These are phyloP conservation scores for Heteromormyrus szaboi DNA, from an alignment of 2,797 vertebrate species.

Conservation along the genomic window DNA sequence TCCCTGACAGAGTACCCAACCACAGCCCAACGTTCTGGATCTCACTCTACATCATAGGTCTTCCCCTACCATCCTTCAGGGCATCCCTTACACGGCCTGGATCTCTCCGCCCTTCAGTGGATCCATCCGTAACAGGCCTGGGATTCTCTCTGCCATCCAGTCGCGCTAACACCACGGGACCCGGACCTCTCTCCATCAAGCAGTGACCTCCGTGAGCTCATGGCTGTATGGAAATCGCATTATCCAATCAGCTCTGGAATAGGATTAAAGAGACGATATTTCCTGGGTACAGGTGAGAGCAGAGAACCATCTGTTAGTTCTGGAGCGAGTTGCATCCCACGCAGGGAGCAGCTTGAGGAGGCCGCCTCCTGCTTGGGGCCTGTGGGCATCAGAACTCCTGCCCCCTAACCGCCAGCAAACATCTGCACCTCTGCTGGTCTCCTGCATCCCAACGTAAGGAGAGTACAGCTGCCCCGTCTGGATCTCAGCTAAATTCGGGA, in stretches of 20 bases:
- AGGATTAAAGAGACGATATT: not conserved
- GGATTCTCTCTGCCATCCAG: not conserved
- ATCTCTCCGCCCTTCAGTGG: not conserved
- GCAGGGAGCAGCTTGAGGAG: not conserved
- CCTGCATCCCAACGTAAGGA: not conserved
- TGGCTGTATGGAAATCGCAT: not conserved
- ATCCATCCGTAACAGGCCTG: not conserved
- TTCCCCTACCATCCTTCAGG: not conserved
- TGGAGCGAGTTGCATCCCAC: not conserved
- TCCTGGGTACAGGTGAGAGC: not conserved
- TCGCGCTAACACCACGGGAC: not conserved
- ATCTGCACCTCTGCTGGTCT: not conserved
- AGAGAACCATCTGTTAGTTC: slow-evolving; percentile 1
- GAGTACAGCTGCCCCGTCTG: not conserved
- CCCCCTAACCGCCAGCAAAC: not conserved
- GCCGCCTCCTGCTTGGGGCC: not conserved
- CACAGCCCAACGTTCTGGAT: not conserved
- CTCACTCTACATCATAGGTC: not conserved
- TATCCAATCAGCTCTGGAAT: slow-evolving; percentile 7
- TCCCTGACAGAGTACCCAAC: not conserved
- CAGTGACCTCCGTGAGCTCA: not conserved
- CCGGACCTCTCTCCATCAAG: not conserved
- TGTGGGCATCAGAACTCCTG: not conserved
- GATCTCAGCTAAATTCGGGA: not conserved
- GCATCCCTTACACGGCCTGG: not conserved